Base-by-base conservation (phyloP, 2,888 invertebrate species). In the Drosophila neotestacea region DNA sequence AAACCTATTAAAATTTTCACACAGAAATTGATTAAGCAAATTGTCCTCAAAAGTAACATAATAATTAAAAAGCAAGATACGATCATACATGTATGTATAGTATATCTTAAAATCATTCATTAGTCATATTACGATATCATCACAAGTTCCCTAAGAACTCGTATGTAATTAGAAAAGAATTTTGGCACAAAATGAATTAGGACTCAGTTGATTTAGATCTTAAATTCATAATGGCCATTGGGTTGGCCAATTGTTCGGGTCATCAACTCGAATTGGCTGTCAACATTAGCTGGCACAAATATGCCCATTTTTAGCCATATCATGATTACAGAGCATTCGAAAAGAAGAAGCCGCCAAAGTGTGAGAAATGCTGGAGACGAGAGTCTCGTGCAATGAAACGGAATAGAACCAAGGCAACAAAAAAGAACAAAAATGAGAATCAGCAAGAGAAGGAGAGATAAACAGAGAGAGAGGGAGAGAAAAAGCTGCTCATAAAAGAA, bases 271-370 rank as follows among this genome's bases (percentile, higher is more conserved):
- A 62, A 65, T 64, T 69, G 76, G 36, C 34, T 51, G 51, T 59
- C 68, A 64, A 47, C 71, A 83, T 86, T 81, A 86, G 71, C 48
- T 55, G 64, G 66, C 70, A 70, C 79, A 87, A 71, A 84, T 87
- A 82, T 84, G 81, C 79, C 81, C 69, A 78, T 67, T 87, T 84
- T 60, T 59, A 65, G 63, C 61, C 65, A 65, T 60, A 81, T 86
- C 81, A 70, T 84, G 81, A 81, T 86, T 81, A 71, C 81, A 61
- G 70, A 55, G 72, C 58, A 76, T 47, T 55, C 41, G 62, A 48
- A 70, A 55, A 48, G 69, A 79, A 79, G 70, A 68, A 48, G 52
- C 73, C 70, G 54, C 51, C 61, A 77, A 88, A 85, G 77, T 82
- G 86, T 71, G 73, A 72, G 81, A 78, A 87, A 78, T 73, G 63